These are phyloP conservation scores for Fopius arisanus DNA, from an alignment of 1,140 invertebrate species.

Conservation along the genomic window DNA sequence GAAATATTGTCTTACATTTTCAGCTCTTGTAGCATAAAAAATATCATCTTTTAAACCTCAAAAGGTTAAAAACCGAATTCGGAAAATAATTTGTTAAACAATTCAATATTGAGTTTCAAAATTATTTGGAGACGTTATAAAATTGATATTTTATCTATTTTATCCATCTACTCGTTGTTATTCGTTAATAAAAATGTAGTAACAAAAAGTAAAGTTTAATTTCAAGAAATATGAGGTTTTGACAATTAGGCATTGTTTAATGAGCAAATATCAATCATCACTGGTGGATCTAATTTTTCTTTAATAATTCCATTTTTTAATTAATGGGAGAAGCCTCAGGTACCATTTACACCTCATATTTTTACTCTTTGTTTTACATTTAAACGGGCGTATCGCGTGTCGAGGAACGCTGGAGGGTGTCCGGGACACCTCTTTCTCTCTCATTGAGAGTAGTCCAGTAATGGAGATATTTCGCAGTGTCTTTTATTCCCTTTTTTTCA, in stretches of 20 bases:
- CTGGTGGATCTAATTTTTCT: background rate
- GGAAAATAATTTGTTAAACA: too few species aligned
- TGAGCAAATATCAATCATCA: background rate
- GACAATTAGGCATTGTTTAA: background rate
- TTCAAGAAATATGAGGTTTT: too few species aligned
- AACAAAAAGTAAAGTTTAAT: too few species aligned
- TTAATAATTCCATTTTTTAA: background rate
- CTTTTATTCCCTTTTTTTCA: conserved; percentile 1
- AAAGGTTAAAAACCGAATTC: too few species aligned
- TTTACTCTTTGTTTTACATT: conserved; percentile 23
- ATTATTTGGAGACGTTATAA: too few species aligned
- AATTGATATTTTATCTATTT: too few species aligned
- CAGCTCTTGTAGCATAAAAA: too few species aligned
- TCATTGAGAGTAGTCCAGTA: conserved; percentile 19
- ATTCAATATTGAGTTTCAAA: too few species aligned
- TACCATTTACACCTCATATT: conserved; percentile 36
- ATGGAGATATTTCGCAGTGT: conserved; percentile 40
- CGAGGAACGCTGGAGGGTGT: conserved; percentile 25
- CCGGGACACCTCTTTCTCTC: background rate
- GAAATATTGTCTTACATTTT: too few species aligned
- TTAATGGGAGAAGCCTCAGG: conserved; percentile 15
- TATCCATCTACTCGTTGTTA: too few species aligned
- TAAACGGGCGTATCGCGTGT: conserved; percentile 39
- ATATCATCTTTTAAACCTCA: too few species aligned
- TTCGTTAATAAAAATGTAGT: too few species aligned